Percentiles rank a stretch among this genome's conserved stretches.
These are phyloP conservation scores for Lynx canadensis DNA, from an alignment of 2,113 vertebrate genomes.

Conservation along the genomic window DNA sequence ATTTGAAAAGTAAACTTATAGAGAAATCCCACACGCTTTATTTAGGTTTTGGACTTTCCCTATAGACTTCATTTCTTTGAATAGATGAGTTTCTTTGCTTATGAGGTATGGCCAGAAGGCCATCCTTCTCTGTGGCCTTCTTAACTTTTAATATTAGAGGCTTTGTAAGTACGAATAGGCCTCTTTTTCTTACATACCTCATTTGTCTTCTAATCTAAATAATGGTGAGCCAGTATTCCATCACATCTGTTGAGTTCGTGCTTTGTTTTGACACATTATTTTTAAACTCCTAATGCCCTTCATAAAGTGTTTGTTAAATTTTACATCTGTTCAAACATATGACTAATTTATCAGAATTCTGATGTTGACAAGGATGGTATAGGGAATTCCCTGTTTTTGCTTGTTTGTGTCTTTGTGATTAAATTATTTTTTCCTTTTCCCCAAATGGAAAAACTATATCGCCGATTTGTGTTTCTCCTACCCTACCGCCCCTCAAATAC, in stretches of 20 bases:
- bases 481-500: not conserved
- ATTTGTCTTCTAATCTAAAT: constrained; percentile 23
- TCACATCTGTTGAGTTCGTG: not conserved
- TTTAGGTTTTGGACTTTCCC: not conserved
- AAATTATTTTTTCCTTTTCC: not conserved
- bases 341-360: constrained; percentile 10
- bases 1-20: constrained; percentile 46
- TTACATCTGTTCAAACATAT: not conserved
- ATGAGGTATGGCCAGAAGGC: not conserved
- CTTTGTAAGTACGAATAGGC: not conserved
- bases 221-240: not conserved
- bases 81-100: not conserved
- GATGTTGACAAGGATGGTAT: not conserved
- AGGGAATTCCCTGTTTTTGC: not conserved
- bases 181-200: constrained; percentile 9
- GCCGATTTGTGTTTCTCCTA: not conserved
- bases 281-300: not conserved
- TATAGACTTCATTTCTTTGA: not conserved
- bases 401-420: constrained; percentile 22
- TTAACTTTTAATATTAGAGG: not conserved
- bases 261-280: constrained; percentile 5
- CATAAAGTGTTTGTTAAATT: constrained; percentile 17
- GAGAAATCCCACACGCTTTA: not conserved
- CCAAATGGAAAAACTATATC: not conserved
- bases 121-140: not conserved